Evolutionary conservation across 2,888 invertebrate genomes (phyloP), one percentile per base, ranked within the genome.

Genomic region (Drosophila vallismaia): DNA sequence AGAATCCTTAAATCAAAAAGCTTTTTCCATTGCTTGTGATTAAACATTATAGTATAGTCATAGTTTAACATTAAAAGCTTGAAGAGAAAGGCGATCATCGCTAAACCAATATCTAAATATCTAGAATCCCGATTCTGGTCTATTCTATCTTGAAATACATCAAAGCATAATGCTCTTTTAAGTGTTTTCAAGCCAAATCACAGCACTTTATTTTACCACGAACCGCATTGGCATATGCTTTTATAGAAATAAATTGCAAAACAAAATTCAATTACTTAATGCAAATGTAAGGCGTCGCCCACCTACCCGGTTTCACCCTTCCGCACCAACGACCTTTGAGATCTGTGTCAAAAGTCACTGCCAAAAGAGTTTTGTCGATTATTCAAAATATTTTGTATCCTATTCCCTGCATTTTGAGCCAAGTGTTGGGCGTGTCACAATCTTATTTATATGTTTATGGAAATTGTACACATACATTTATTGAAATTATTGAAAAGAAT

Each of bases 191-290:
- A 24, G 46, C 46, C 31, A 45, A 46, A 29, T 54, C 56, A 55
- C n/a, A 31, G 31, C 40, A 55, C 42, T 44, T 31, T 58, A 58
- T 19, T 58, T 58, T 33, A 26, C 12, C 14, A 10, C 31, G 1
- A 12, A 4, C 26, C 45, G 29, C 24, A 14, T 86, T 82, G 86
- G 82, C 87, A 85, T 74, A 57, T 12, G 51, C 38, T 12, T 6
- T 58, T 59, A 57, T 52, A 54, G 48, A 80, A 75, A 82, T 87
- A 87, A 83, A 86, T 80, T 86, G 69, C 72, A 80, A 79, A 86
- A 83, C 84, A 86, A 80, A 88, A 84, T 84, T 84, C 84, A 84
- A 84, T 84, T 84, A 88, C 84, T 54, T 86, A 84, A 84, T 84
- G 84, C 88, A 88, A 88, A 86, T 82, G 75, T 63, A 67, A 77